These are phyloP conservation scores for Orgyia antiqua DNA, from an alignment of 2,888 invertebrate species.

Conservation along the genomic window DNA sequence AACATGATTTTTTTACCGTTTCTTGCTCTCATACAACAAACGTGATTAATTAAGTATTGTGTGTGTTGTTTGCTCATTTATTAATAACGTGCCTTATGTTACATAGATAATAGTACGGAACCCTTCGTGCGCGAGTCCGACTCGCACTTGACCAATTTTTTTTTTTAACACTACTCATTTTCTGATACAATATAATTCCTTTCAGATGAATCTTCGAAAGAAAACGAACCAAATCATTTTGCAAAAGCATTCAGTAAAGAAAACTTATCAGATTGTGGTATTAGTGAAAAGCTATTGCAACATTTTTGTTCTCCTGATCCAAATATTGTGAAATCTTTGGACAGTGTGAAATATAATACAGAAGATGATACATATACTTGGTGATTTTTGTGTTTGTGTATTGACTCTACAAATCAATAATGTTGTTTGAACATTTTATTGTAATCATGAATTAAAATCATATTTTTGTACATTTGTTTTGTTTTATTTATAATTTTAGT, in stretches of 20 bases:
- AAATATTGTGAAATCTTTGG: conserved; percentile 71
- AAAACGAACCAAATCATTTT: conserved; percentile 68
- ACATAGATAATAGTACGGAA: too few relatives aligned
- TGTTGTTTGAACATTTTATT: conserved; percentile 15
- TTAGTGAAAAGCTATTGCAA: conserved; percentile 80
- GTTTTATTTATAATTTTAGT: conserved; percentile 7
- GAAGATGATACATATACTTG: conserved; percentile 77
- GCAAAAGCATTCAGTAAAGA: conserved; percentile 86
- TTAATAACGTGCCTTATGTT: too few relatives aligned
- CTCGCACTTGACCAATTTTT: too few relatives aligned
- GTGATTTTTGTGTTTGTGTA: conserved; percentile 38
- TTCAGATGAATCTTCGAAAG: conserved; percentile 69
- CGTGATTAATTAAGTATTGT: too few relatives aligned
- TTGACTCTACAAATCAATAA: conserved; percentile 10
- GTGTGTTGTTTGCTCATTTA: too few relatives aligned
- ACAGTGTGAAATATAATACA: conserved; percentile 81
- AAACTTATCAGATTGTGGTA: conserved; percentile 92
- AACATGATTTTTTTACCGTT: too few relatives aligned
- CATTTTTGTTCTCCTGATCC: conserved; percentile 82
- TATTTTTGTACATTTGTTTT: conserved; percentile 26
- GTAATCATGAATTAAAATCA: conserved; percentile 37
- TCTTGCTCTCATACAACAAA: too few relatives aligned
- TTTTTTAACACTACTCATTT: too few relatives aligned
- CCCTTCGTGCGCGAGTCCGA: too few relatives aligned
- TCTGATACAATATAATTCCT: too few relatives aligned